Evolutionary conservation across 2,113 vertebrate genomes (phyloP).

Genomic region (Protomyctophum bolini): DNA sequence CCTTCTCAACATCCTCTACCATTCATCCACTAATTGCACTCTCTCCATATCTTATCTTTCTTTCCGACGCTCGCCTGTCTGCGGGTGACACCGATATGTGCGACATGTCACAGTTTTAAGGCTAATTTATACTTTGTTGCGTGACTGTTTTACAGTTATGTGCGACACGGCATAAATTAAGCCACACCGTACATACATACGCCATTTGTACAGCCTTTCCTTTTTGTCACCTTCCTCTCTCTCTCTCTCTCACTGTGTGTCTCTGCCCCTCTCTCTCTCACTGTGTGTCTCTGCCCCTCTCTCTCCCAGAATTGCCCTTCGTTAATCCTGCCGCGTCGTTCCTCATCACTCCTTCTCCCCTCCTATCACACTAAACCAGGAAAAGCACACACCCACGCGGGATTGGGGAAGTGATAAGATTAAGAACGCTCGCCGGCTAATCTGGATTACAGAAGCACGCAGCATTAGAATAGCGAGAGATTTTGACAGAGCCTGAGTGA

Average conservation of each 20-base stretch:
- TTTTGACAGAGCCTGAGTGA: slow-evolving; percentile 53
- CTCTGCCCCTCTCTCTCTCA: slow-evolving; percentile 5
- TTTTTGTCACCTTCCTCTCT: slow-evolving; percentile 3
- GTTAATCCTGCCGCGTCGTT: slow-evolving; percentile 53
- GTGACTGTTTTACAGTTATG: too few species aligned
- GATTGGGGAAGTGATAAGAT: slow-evolving; percentile 79
- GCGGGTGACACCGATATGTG: slow-evolving; percentile 56
- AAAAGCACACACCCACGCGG: slow-evolving; percentile 73
- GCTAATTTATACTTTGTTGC: too few species aligned
- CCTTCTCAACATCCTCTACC: slow-evolving; percentile 11
- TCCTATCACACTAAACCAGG: slow-evolving; percentile 64
- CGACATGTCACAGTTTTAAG: slow-evolving; percentile 22
- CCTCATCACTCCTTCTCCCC: slow-evolving; percentile 45
- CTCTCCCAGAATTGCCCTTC: slow-evolving; percentile 52
- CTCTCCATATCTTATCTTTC: slow-evolving; percentile 5
- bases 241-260: neutral
- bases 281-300: slow-evolving; percentile 7
- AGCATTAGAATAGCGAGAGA: slow-evolving; percentile 67
- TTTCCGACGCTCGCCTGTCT: slow-evolving; percentile 21
- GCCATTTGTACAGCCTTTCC: slow-evolving; percentile 38
- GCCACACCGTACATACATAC: slow-evolving; percentile 25
- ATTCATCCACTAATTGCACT: slow-evolving; percentile 21
- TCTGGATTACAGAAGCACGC: slow-evolving; percentile 79
- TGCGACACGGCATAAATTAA: too few species aligned
- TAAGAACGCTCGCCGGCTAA: slow-evolving; percentile 79